A percentile compares a stretch with the other conserved stretches of the same genome.
Conservation (phyloP, 92 coral and sea anemone species). For the Zoanthus sansibaricus region DNA sequence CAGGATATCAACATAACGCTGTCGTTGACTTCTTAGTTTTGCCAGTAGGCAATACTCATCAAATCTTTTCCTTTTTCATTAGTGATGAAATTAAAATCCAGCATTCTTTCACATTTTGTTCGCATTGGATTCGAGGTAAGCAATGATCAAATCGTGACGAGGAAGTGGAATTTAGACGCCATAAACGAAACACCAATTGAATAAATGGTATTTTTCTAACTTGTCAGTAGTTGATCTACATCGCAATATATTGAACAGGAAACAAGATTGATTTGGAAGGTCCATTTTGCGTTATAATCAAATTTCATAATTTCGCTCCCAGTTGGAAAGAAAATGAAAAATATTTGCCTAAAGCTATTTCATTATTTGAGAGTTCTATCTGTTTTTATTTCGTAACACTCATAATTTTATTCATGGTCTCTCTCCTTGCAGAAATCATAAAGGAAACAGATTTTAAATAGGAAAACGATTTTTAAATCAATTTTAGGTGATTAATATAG, state of each 20-base stretch:
- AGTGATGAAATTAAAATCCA: constrained; percentile 17
- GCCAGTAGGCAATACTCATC: constrained; percentile 26
- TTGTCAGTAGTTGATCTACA: constrained; percentile 41
- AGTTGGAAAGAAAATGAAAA: constrained; percentile 35
- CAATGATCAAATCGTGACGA: constrained; percentile 15
- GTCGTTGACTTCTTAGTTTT: constrained; percentile 17
- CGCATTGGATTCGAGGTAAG: constrained; percentile 15
- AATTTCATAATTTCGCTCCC: constrained; percentile 7
- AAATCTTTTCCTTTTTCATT: constrained; percentile 25
- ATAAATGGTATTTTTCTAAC: not conserved
- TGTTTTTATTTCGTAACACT: too few relatives aligned
- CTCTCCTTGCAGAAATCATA: not conserved
- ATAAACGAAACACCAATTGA: constrained; percentile 16
- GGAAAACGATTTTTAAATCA: not conserved
- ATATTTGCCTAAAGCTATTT: constrained; percentile 20
- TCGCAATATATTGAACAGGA: constrained; percentile 44
- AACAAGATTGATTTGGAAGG: constrained; percentile 25
- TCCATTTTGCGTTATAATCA: constrained; percentile 3
- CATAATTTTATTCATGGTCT: not conserved
- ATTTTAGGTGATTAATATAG: not conserved
- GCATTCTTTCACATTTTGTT: constrained; percentile 45
- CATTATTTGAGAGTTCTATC: not conserved
- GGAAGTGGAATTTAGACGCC: constrained; percentile 5
- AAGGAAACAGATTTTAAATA: not conserved
- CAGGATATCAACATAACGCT: not conserved